Conservation (phyloP, 2,113 vertebrate species). For the Ptilonorhynchus violaceus region DNA sequence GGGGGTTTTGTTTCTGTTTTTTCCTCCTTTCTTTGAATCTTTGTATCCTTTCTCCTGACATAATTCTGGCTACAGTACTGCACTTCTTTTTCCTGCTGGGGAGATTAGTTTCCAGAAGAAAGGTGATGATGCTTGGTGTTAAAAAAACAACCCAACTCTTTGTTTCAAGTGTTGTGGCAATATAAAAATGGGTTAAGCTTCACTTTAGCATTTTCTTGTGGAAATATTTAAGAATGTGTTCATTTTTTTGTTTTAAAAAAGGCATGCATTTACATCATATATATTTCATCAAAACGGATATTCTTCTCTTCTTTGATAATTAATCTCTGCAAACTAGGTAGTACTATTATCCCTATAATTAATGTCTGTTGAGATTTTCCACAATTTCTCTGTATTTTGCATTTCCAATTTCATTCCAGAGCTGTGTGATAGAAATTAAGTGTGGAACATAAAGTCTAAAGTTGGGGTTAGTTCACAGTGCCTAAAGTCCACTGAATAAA, state of each 20-base stretch:
- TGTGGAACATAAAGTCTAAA: fast-evolving
- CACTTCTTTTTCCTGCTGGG: neutral
- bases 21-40: neutral
- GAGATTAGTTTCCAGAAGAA: neutral
- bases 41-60: neutral
- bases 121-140: neutral
- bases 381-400: neutral
- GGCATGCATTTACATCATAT: neutral
- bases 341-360: neutral
- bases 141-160: neutral
- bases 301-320: neutral
- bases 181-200: neutral
- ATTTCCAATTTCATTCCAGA: neutral
- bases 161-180: neutral
- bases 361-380: neutral
- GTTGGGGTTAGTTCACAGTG: neutral
- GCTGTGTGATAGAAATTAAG: neutral
- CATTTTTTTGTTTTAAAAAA: neutral
- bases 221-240: neutral
- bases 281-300: neutral
- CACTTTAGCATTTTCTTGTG: neutral
- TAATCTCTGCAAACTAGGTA: neutral
- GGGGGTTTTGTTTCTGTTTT: neutral
- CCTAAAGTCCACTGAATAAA: neutral
- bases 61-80: neutral